Percentiles rank a stretch among this genome's conserved stretches.
phyloP scores from a whole-genome alignment of 2,888 invertebrate genomes.

The Pyrrhosoma nymphula region DNA sequence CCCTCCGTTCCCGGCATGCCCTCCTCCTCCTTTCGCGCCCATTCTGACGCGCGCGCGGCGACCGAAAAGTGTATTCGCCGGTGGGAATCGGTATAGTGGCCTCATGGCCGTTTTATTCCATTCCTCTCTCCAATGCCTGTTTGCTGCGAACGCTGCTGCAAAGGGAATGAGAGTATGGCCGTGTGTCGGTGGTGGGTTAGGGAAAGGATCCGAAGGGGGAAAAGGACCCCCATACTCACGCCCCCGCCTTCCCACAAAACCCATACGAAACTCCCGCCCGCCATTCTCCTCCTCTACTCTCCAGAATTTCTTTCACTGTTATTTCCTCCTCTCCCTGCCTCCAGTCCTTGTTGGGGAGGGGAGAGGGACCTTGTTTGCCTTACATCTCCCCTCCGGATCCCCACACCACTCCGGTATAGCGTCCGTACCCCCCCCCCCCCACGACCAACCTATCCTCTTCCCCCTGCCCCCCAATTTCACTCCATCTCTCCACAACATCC shows the following conservation, averaged over 20 bases:
- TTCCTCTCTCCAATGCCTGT: not conserved
- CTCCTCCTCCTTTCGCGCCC: not conserved
- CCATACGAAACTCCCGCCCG: not conserved
- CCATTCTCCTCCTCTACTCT: not conserved
- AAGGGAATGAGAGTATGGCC: not conserved
- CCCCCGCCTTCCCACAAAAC: not conserved
- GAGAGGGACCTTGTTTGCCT: conserved; percentile 5
- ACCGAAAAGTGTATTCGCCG: not conserved
- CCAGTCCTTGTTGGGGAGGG: not conserved
- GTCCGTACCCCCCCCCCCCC: not conserved
- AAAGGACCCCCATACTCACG: no score
- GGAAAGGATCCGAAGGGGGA: not conserved
- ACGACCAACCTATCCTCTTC: not conserved
- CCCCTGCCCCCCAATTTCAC: not conserved
- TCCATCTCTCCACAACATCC: not conserved
- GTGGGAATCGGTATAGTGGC: not conserved
- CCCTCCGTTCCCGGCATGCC: conserved; percentile 1
- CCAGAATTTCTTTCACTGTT: conserved; percentile 40
- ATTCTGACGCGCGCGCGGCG: not conserved
- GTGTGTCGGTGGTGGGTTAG: no score
- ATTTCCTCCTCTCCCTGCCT: conserved; percentile 27
- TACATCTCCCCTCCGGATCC: not conserved
- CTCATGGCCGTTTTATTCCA: conserved; percentile 28
- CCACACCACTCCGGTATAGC: not conserved
- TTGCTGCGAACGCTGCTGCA: not conserved